Conservation (phyloP, 2,113 vertebrate species). For the Paramormyrops kingsleyae region DNA sequence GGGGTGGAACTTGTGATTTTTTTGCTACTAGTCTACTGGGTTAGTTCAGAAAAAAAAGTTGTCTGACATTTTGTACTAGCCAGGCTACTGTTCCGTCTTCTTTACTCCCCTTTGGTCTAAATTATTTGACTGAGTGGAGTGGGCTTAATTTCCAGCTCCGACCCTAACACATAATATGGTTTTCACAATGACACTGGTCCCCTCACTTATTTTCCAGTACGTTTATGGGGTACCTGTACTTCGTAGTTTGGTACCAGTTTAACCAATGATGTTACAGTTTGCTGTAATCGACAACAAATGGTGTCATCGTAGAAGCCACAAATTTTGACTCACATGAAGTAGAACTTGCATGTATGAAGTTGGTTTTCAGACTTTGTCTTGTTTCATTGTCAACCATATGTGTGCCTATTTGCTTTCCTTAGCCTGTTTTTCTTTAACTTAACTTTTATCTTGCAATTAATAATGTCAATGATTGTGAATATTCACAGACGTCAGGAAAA, state of each 20-base stretch:
- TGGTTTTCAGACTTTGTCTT: not conserved
- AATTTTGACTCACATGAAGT: not conserved
- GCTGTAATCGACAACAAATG: not conserved
- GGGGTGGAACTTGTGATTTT: not conserved
- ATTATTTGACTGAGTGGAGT: not conserved
- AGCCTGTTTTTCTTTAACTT: not conserved
- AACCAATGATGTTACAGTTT: not conserved
- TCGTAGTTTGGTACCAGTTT: not conserved
- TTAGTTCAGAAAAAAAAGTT: not conserved
- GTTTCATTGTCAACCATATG: not conserved
- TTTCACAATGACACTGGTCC: not conserved
- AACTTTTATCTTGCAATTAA: not conserved
- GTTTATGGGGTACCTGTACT: not conserved
- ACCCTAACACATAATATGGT: not conserved
- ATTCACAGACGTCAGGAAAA: not conserved
- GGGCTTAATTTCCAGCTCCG: not conserved
- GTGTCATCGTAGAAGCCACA: not conserved
- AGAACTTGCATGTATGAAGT: not conserved
- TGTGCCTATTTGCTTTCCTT: not conserved
- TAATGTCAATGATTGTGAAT: not conserved
- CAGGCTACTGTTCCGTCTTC: not conserved
- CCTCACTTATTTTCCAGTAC: not conserved
- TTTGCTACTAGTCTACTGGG: not conserved
- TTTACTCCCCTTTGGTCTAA: not conserved
- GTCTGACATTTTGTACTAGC: not conserved